These are phyloP conservation scores for Drosophila jambulina DNA, from an alignment of 1,140 invertebrate species.

Conservation along the genomic window DNA sequence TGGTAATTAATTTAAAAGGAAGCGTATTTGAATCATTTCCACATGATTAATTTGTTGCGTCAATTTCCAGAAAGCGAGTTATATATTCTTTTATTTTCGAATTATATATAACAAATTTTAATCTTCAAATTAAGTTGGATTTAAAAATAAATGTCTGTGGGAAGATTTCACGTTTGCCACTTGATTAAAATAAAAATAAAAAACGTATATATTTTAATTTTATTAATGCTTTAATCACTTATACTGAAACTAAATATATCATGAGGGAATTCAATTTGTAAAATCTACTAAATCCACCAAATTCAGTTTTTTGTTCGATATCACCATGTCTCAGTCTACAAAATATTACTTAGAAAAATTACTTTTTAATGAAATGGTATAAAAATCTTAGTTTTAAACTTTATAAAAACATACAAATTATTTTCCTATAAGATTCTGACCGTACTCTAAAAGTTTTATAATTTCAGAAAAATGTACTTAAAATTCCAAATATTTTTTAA, in stretches of 20 bases:
- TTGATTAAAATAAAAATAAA: no score
- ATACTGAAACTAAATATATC: no score
- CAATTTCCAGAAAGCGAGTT: no score
- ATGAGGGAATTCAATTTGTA: no score
- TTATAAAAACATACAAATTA: neutral
- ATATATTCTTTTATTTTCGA: no score
- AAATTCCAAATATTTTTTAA: neutral
- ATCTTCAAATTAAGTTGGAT: neutral
- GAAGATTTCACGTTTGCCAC: neutral
- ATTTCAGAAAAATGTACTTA: neutral
- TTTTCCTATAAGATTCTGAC: neutral
- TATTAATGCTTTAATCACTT: no score
- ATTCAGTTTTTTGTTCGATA: no score
- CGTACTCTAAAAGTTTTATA: neutral
- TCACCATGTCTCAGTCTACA: no score
- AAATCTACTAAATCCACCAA: no score
- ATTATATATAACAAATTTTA: neutral
- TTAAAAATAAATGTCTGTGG: neutral
- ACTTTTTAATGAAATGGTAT: neutral
- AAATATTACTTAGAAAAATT: no score
- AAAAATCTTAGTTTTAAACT: neutral
- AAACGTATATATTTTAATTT: no score
- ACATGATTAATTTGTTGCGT: neutral
- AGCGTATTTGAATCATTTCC: neutral
- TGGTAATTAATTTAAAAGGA: neutral